Conservation (phyloP, 2,888 invertebrate genomes). For the Tenthredo notha region DNA sequence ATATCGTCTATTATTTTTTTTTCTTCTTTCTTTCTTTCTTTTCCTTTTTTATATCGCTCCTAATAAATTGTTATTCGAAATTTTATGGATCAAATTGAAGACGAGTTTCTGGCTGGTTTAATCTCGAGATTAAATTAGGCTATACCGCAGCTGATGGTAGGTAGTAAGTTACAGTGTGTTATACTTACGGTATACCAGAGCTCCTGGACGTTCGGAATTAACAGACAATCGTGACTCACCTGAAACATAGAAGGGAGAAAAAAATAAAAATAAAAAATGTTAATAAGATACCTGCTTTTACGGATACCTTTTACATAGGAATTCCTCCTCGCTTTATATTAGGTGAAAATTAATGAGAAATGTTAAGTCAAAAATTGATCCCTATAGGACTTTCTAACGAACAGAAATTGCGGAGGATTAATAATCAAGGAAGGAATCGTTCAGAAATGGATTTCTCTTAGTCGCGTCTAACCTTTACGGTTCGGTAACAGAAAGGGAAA, state of each 20-base stretch:
- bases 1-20: too few relatives aligned
- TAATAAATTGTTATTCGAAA: constrained; percentile 17
- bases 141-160: not conserved
- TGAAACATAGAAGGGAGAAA: constrained; percentile 27
- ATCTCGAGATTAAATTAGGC: constrained; percentile 36
- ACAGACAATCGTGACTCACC: constrained; percentile 51
- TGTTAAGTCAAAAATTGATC: not conserved
- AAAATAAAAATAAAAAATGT: not conserved
- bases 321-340: not conserved
- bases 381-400: not conserved
- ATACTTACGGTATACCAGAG: constrained; percentile 27
- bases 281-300: constrained; percentile 30
- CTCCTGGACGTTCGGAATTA: constrained; percentile 12
- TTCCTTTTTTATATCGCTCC: not conserved
- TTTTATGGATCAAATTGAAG: constrained; percentile 23
- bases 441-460: constrained; percentile 4
- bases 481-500: constrained; percentile 23
- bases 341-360: not conserved
- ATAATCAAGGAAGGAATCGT: not conserved
- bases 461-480: not conserved
- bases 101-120: constrained; percentile 24
- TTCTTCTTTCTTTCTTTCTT: not conserved
- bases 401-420: not conserved
- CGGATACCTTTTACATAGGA: not conserved
- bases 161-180: not conserved